phyloP scores from a whole-genome alignment of 2,797 vertebrate species.

The Allobates femoralis region DNA sequence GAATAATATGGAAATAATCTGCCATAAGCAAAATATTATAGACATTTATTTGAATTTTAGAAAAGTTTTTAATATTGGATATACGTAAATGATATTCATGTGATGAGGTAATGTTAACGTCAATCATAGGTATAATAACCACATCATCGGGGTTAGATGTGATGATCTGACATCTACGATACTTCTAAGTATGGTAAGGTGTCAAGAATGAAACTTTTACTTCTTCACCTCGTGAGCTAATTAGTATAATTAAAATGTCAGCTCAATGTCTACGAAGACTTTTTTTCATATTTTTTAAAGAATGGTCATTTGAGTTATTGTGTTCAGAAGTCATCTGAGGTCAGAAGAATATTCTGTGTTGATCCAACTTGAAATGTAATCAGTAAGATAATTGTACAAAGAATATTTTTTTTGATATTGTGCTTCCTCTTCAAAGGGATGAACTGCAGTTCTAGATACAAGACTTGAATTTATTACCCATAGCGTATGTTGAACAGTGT shows the following conservation, averaged over 20 bases:
- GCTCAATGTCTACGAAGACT: background rate
- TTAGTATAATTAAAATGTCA: conserved; percentile 4
- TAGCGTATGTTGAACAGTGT: no score
- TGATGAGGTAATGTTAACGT: background rate
- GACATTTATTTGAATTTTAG: background rate
- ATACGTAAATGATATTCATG: background rate
- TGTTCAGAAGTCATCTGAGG: background rate
- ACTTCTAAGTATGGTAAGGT: background rate
- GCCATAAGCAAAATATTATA: background rate
- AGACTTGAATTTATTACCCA: no score
- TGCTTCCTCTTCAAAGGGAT: no score
- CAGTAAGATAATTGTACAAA: background rate
- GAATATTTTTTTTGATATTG: background rate
- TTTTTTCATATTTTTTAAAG: no score
- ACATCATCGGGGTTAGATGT: background rate
- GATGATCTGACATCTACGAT: background rate
- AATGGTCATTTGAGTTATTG: background rate
- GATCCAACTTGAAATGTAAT: background rate
- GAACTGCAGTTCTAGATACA: no score
- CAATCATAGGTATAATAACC: background rate
- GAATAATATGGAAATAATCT: background rate
- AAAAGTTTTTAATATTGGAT: background rate
- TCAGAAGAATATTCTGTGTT: background rate
- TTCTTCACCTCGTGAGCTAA: background rate
- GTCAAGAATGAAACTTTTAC: background rate